These are phyloP conservation scores for Drosophila mettleri DNA, from an alignment of 2,888 invertebrate species.

Conservation along the genomic window DNA sequence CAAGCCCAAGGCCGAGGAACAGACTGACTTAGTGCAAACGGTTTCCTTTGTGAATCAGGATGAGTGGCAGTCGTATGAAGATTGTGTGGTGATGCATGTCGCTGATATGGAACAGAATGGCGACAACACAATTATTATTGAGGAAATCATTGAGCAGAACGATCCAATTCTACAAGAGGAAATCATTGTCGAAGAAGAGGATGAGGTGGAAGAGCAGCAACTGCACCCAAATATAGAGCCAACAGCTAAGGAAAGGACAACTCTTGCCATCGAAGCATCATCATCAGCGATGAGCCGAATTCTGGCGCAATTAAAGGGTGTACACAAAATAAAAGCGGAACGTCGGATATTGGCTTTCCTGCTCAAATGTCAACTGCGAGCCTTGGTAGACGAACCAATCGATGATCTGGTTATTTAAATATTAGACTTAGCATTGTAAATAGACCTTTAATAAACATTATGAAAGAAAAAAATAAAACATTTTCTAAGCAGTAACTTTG, in stretches of 20 bases:
- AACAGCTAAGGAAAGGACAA: neutral
- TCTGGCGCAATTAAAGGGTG: conserved; percentile 55
- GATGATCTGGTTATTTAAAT: conserved; percentile 69
- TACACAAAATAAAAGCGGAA: conserved; percentile 57
- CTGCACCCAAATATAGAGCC: neutral
- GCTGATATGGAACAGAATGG: conserved; percentile 26
- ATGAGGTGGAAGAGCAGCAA: conserved; percentile 10
- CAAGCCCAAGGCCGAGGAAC: conserved; percentile 6
- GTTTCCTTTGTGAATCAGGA: conserved; percentile 14
- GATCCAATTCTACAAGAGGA: conserved; percentile 67
- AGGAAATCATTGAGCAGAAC: conserved; percentile 58
- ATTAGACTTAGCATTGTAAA: conserved; percentile 39
- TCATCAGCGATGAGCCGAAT: conserved; percentile 55
- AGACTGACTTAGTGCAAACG: neutral
- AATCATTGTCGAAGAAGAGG: conserved; percentile 60
- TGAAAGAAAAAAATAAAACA: conserved; percentile 33
- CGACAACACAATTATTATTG: conserved; percentile 58
- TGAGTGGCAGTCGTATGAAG: conserved; percentile 46
- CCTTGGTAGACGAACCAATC: conserved; percentile 63
- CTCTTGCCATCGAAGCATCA: neutral
- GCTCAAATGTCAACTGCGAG: conserved; percentile 78
- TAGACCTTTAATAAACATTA: conserved; percentile 54
- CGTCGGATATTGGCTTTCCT: conserved; percentile 73
- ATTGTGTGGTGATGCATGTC: conserved; percentile 43
- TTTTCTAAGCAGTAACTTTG: conserved; percentile 45